Conservation (phyloP, 2,797 vertebrate species). For the Megaceryle alcyon region DNA sequence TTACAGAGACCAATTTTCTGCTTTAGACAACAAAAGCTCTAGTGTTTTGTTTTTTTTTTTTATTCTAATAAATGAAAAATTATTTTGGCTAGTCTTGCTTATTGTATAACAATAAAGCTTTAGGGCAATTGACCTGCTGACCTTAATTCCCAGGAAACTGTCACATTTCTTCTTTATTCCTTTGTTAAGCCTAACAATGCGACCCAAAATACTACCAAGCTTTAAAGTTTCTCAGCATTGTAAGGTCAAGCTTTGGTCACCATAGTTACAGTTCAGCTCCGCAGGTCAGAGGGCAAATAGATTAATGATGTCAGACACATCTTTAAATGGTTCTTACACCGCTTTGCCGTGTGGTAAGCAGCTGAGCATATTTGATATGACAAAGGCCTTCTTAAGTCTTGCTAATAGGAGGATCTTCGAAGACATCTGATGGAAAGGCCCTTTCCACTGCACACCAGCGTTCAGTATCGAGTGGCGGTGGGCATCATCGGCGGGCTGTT, state of each 20-base stretch:
- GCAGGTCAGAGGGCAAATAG: slow-evolving; percentile 80
- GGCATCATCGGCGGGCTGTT: background rate
- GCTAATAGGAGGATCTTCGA: slow-evolving; percentile 70
- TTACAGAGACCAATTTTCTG: slow-evolving; percentile 37
- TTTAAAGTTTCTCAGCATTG: slow-evolving; percentile 82
- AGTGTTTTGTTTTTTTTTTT: background rate
- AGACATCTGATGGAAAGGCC: slow-evolving; percentile 50
- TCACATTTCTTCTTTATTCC: slow-evolving; percentile 83
- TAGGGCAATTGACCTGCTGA: slow-evolving; percentile 83
- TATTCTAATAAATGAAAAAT: slow-evolving; percentile 71
- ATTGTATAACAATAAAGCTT: slow-evolving; percentile 80
- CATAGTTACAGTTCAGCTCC: slow-evolving; percentile 80
- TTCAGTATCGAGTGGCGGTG: background rate
- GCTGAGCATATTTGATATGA: slow-evolving; percentile 79
- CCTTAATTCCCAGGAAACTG: slow-evolving; percentile 86
- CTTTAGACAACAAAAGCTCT: slow-evolving; percentile 47
- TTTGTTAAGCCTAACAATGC: slow-evolving; percentile 79
- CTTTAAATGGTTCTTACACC: slow-evolving; percentile 79
- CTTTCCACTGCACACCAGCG: slow-evolving; percentile 21
- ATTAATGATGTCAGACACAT: slow-evolving; percentile 84
- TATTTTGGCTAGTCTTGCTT: slow-evolving; percentile 72
- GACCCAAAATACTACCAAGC: slow-evolving; percentile 78
- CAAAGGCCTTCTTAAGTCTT: slow-evolving; percentile 75
- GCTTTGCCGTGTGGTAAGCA: slow-evolving; percentile 74
- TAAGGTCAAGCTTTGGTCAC: slow-evolving; percentile 80